Evolutionary conservation across 1,140 invertebrate genomes (phyloP).

Genomic region (Phymastichus coffea): DNA sequence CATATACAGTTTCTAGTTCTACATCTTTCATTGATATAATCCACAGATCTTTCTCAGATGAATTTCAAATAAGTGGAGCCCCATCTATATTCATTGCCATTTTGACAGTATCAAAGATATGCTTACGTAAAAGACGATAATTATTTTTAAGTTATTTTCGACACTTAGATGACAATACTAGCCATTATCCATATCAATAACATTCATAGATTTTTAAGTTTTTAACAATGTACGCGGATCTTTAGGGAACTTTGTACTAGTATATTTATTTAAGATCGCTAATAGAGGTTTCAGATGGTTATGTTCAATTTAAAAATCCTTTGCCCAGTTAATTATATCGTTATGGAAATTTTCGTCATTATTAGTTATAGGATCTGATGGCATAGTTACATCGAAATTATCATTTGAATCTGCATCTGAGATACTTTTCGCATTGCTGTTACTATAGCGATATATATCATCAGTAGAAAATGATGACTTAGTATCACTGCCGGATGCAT

Average conservation of each 20-base stretch:
- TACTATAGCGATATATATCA: too few relatives aligned
- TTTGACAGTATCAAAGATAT: background rate
- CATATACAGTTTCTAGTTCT: background rate
- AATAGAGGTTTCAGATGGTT: background rate
- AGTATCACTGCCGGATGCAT: too few relatives aligned
- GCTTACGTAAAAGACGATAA: background rate
- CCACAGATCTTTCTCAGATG: background rate
- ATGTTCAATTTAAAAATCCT: background rate
- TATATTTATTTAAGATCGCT: background rate
- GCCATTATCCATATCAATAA: background rate
- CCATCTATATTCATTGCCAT: conserved; percentile 1
- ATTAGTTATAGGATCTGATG: too few relatives aligned
- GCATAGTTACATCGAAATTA: too few relatives aligned
- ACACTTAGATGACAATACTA: background rate
- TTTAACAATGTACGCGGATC: background rate
- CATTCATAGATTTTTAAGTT: background rate
- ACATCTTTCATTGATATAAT: background rate
- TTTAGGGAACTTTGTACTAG: background rate
- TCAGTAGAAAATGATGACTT: too few relatives aligned
- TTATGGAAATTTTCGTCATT: background rate
- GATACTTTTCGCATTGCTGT: too few relatives aligned
- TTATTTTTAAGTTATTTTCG: background rate
- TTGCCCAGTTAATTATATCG: background rate
- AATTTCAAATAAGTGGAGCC: background rate
- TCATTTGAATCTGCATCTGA: too few relatives aligned